Base-by-base conservation (phyloP, 2,888 invertebrate genomes). In the Eupithecia subfuscata region DNA sequence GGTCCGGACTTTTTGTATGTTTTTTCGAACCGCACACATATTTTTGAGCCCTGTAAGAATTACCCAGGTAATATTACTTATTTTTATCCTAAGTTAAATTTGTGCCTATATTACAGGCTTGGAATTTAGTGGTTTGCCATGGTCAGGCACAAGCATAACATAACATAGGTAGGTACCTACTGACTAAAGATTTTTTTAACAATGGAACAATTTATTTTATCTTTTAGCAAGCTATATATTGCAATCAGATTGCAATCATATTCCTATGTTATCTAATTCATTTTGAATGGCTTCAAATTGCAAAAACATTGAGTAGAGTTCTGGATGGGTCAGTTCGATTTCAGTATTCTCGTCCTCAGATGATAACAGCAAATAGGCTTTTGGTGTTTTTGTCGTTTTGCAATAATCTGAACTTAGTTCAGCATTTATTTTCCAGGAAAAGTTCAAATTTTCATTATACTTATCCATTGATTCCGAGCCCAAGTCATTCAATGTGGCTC, bases 261-360 rank as follows among this genome's bases (percentile, higher is more conserved):
- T 85, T 73, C 89, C 85, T 73, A 92, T 77, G 84, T 87, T 91
- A 86, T 95, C 95, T 76, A 95, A 84, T 84, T 94, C 94, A 89
- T 89, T 92, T 84, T 95, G 94, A 74, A 94, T 88, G 1, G 90
- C 87, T 84, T 94, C 95, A 85, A 94, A 88, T 82, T 94, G 93
- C 18, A 94, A 83, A 84, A 91, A 95, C 75, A 93, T 84, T 64
- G 91, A 89, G 84, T 94, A 89, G 11, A 94, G 83, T 80, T 94
- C 94, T 25, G 90, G 80, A 84, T 92, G 94, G n/a, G 90, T 90
- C 25, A 93, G 78, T 87, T 95, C 95, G 71, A 94, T 84, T 82
- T 93, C 91, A 70, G 85, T 85, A 76, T 88, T 84, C 76, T 83
- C 80, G 45, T 83, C 84, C 71, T 86, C 83, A 70, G 81, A 80